Base-by-base conservation (phyloP, 1,140 invertebrate genomes). In the Camponotus floridanus region DNA sequence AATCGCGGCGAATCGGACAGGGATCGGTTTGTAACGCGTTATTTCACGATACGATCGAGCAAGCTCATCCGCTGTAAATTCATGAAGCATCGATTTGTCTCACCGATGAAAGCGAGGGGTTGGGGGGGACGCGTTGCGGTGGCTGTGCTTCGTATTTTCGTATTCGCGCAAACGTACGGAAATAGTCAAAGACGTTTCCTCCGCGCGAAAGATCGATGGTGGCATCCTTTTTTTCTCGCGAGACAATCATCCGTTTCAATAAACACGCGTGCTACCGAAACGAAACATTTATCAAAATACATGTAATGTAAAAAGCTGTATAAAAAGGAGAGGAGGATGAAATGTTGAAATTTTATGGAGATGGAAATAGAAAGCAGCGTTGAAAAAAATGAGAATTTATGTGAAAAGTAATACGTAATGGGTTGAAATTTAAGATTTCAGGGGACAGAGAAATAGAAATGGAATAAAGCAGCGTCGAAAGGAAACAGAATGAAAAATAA, bases 61-160 rank as follows among this genome's bases (percentile, higher is more conserved):
- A 62, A 55, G 48, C 74, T 87, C 76, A 73, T 73, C 73, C 42
- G 55, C 68, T 86, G 78, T 90, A 90, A 91, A 91, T 91, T 87
- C 87, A 91, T 89, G 84, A 73, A 85, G 83, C 80, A 76, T 89
- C 81, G 88, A 85, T 87, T 79, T 59, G 59, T 48, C 59, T 62
- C 73, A 18, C 62, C 76, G 76, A 73, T 78, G 74, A 64, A 42
- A 21, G n/a, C 13, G 61, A 18, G 11, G 59, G 13, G 33, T 2
- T 0, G 42, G 36, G 62, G 62, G 6, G 67, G 51, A 1, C 9
- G 68, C 26, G 55, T 36, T 57, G 42, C 26, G 67, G 67, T 61
- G 55, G 18, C n/a, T 36, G 55, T 55, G 55, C 64, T 36, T 81
- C 76, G 39, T 62, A 36, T 85, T 76, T 85, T 79, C 74, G 51